Base-by-base conservation (phyloP, 2,888 invertebrate genomes). In the Allacma fusca region DNA sequence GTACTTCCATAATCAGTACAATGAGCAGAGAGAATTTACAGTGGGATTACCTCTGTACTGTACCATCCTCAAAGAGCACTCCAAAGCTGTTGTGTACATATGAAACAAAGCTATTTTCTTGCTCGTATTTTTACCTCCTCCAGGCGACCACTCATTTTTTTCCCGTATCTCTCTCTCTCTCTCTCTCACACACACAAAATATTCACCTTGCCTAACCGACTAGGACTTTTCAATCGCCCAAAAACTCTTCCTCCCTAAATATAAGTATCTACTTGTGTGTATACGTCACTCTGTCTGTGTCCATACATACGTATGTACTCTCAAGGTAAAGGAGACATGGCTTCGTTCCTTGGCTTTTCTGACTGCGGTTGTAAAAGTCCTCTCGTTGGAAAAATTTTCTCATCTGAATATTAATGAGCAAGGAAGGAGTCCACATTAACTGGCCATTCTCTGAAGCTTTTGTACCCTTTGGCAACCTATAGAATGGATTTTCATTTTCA, bases 351-450 rank as follows among this genome's bases (percentile, higher is more conserved):
- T 34, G n/a, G n/a, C n/a, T n/a, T n/a, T n/a, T n/a, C n/a, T n/a
- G n/a, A n/a, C 40, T 50, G 50, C n/a, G 50, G 50, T 50, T 50
- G 23, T 69, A 24, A 43, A 23, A 69, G 24, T 62, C 4, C 24
- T 62, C 24, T 62, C n/a, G 73, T 64, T 50, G 68, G 62, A 74
- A 75, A 75, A 69, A 72, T 34, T 34, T 67, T 71, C 77, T 75
- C 68, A 78, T 78, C 72, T 77, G 79, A 80, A 80, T 80, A 80
- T 80, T 80, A 80, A 80, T 80, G 78, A 80, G 75, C 29, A 68
- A 68, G 59, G 43, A 77, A 71, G 34, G 75, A 75, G 57, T 67
- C 50, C 71, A 71, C 75, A 75, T 77, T 77, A 79, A 75, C 70
- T 62, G 62, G 28, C 76, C 72, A 68, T 76, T 76, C 67, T 68